A percentile compares a stretch with the other conserved stretches of the same genome.
These are phyloP conservation scores for Trichomycterus rosablanca DNA, from an alignment of 2,113 vertebrate species.

Conservation along the genomic window DNA sequence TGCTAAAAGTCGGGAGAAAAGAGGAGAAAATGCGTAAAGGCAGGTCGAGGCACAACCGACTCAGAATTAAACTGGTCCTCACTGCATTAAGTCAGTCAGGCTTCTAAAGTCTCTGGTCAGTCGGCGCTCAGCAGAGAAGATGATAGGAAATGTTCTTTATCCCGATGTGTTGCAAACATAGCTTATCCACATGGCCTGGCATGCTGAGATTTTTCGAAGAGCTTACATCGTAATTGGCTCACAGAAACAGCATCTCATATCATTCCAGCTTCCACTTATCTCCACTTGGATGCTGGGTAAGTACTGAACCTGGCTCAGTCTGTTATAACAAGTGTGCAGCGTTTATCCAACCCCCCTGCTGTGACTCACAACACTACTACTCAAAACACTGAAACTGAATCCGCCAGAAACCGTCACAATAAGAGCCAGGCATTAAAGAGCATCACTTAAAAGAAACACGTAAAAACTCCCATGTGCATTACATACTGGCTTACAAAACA, in stretches of 20 bases:
- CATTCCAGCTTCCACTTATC: slow-evolving; percentile 8
- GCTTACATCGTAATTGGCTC: background rate
- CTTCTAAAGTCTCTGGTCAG: too few species aligned
- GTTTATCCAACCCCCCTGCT: background rate
- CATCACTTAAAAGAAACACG: background rate
- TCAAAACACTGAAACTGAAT: slow-evolving; percentile 4
- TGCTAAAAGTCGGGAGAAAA: too few species aligned
- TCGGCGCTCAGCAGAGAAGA: too few species aligned
- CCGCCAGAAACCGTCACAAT: slow-evolving; percentile 2
- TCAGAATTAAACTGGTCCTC: too few species aligned
- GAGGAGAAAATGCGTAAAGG: too few species aligned
- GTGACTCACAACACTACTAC: background rate
- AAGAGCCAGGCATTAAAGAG: background rate
- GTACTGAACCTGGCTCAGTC: background rate
- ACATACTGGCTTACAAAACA: too few species aligned
- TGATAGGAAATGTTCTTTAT: slow-evolving; percentile 14
- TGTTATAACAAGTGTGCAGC: slow-evolving; percentile 1
- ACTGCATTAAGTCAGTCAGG: too few species aligned
- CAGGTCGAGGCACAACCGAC: too few species aligned
- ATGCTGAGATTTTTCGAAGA: too few species aligned
- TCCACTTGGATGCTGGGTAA: slow-evolving; percentile 4
- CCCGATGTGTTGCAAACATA: background rate
- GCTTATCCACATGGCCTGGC: background rate
- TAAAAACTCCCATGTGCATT: background rate
- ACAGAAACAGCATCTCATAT: background rate